Conservation (phyloP, 2,888 invertebrate species). For the Embidobia sp. region DNA sequence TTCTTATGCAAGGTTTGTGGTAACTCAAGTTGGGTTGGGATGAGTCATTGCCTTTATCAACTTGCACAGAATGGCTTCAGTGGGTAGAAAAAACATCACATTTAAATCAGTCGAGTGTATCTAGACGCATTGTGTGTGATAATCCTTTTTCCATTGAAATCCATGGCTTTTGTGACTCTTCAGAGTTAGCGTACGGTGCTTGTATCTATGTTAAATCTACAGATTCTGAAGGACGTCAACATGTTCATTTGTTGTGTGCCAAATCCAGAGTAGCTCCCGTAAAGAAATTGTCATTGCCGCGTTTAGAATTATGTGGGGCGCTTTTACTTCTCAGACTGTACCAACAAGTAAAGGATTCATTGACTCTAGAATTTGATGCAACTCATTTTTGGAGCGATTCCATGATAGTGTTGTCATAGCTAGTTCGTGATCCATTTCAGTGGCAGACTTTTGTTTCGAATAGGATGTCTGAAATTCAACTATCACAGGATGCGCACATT, state of each 20-base stretch:
- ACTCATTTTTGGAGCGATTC: constrained; percentile 29
- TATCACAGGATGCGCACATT: background rate
- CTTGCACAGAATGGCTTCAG: background rate
- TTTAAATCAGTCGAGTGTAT: constrained; percentile 50
- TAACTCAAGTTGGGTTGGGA: background rate
- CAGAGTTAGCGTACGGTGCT: constrained; percentile 14
- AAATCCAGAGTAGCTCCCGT: constrained; percentile 7
- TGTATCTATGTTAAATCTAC: constrained; percentile 3
- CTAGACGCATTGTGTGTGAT: constrained; percentile 30
- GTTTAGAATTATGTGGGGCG: constrained; percentile 4
- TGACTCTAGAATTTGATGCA: constrained; percentile 8
- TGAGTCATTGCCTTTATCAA: background rate
- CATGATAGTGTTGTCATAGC: background rate
- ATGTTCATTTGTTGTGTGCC: background rate
- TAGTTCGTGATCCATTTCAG: background rate
- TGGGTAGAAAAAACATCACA: constrained; percentile 25
- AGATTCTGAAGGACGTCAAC: background rate
- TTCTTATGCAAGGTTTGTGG: constrained; percentile 12
- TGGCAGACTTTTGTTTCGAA: constrained; percentile 24
- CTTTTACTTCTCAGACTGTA: background rate
- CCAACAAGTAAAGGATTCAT: background rate
- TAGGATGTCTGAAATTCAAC: constrained; percentile 21
- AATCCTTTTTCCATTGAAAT: constrained; percentile 36
- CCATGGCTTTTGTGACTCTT: constrained; percentile 47
- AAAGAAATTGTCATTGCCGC: background rate